Conservation (phyloP, 1,140 invertebrate species). For the Bactericera cockerelli region DNA sequence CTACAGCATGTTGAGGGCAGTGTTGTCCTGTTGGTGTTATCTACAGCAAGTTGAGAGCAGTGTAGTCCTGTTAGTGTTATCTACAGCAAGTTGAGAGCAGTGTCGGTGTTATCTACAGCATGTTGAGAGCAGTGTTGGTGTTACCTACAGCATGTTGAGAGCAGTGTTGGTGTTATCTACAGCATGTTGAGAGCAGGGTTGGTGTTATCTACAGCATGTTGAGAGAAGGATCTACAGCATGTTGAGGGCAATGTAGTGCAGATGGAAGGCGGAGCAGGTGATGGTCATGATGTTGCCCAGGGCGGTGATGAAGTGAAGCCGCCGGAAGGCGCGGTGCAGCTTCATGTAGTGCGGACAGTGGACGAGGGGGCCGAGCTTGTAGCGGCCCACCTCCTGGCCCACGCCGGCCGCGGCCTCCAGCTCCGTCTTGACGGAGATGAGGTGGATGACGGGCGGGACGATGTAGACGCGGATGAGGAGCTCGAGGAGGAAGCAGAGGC, state of each 20-base stretch:
- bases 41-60: too few species aligned
- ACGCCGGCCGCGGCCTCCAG: constrained; percentile 52
- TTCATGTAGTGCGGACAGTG: constrained; percentile 53
- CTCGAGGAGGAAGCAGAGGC: constrained; percentile 49
- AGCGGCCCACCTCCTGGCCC: constrained; percentile 50
- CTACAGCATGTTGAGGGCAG: too few species aligned
- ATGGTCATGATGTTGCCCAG: constrained; percentile 55
- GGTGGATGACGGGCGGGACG: constrained; percentile 42
- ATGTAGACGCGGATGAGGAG: constrained; percentile 48
- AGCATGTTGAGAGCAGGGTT: too few species aligned
- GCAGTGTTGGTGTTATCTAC: too few species aligned
- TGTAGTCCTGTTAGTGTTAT: too few species aligned
- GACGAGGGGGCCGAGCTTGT: constrained; percentile 43
- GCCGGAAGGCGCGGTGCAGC: constrained; percentile 47
- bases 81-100: too few species aligned
- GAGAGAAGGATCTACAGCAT: too few species aligned
- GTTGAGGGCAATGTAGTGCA: constrained; percentile 48
- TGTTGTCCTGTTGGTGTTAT: too few species aligned
- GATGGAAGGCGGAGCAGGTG: constrained; percentile 48
- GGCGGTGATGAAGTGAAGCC: constrained; percentile 48
- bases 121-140: too few species aligned
- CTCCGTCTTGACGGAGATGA: constrained; percentile 47
- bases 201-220: too few species aligned
- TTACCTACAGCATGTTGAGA: too few species aligned
- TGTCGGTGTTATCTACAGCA: too few species aligned